Conservation (phyloP, 2,797 vertebrate species). For the Pempheris klunzingeri region DNA sequence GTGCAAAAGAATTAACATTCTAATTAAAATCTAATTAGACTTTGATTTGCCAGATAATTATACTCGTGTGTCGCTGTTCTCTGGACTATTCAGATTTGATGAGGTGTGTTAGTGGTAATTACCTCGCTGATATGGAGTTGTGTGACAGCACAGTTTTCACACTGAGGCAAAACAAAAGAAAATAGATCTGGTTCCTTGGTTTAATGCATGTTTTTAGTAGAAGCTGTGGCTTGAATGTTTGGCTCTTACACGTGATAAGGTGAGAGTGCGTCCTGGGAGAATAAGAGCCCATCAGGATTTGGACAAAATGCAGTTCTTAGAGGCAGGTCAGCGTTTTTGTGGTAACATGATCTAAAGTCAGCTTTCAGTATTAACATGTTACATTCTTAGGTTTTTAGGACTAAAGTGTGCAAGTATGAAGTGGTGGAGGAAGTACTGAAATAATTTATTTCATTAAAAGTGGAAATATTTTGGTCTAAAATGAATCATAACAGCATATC, state of each 20-base stretch:
- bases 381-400: neutral
- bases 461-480: no score
- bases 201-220: slow-evolving; percentile 21
- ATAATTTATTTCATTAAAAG: no score
- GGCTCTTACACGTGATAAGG: slow-evolving; percentile 31
- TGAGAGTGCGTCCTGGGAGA: neutral
- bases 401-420: neutral
- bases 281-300: neutral
- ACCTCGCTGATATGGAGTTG: slow-evolving; percentile 66
- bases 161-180: slow-evolving; percentile 58
- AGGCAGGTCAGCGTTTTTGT: neutral
- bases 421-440: no score
- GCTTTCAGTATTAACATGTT: neutral
- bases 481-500: no score
- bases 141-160: slow-evolving; percentile 62
- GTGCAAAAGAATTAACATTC: slow-evolving; percentile 82
- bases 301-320: neutral
- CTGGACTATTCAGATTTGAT: slow-evolving; percentile 79
- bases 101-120: slow-evolving; percentile 80
- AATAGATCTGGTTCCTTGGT: slow-evolving; percentile 36
- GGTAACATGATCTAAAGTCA: neutral
- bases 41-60: slow-evolving; percentile 84
- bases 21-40: slow-evolving; percentile 84
- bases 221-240: slow-evolving; percentile 19
- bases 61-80: slow-evolving; percentile 77